Percentiles rank a stretch among this genome's conserved stretches.
Evolutionary conservation across 35 echinoderm and acorn worm genomes (phyloP).

Genomic region (Lytechinus pictus): DNA sequence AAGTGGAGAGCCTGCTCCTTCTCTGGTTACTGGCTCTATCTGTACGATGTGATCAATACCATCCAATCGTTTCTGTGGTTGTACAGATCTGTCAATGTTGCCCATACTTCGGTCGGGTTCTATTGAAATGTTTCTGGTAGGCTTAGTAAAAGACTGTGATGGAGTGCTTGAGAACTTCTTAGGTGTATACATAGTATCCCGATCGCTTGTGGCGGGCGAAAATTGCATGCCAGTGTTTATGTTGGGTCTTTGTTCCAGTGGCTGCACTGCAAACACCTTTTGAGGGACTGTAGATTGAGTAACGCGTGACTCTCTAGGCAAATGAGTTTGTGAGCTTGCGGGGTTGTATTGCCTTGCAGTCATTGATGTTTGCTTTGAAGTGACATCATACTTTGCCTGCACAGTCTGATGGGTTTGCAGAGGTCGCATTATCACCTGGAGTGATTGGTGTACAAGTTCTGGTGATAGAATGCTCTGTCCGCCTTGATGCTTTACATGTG

Average conservation of each 20-base stretch:
- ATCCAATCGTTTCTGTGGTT: slow-evolving; percentile 17
- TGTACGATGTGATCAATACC: slow-evolving; percentile 44
- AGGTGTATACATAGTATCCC: neutral
- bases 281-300: neutral
- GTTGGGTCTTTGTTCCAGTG: neutral
- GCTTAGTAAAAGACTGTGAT: neutral
- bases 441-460: slow-evolving; percentile 21
- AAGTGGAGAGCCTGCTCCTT: slow-evolving; percentile 6
- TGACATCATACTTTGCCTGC: neutral
- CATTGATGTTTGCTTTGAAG: slow-evolving; percentile 22
- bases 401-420: slow-evolving; percentile 18
- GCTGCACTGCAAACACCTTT: slow-evolving; percentile 5
- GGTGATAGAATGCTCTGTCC: neutral
- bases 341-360: neutral
- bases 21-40: slow-evolving; percentile 29
- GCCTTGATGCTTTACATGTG: neutral
- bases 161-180: neutral
- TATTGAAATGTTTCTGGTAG: neutral
- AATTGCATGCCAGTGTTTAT: neutral
- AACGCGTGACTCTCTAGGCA: neutral
- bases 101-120: slow-evolving; percentile 30
- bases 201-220: neutral
- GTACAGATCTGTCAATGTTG: neutral
- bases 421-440: slow-evolving; percentile 43
- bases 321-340: neutral